phyloP scores from a whole-genome alignment of 2,888 invertebrate genomes.

The Eupithecia inturbata region DNA sequence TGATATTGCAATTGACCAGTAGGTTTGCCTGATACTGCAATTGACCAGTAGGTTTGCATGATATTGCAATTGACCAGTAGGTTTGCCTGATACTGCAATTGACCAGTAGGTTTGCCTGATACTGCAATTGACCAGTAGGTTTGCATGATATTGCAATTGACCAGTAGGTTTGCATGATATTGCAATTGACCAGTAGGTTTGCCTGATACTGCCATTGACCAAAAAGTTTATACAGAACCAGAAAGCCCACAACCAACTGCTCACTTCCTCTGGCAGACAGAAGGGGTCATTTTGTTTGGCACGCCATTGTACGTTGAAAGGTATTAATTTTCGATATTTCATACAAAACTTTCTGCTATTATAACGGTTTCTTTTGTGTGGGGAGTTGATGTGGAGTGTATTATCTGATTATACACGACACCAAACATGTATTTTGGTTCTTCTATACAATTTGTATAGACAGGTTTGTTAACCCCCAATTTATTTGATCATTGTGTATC shows the following conservation, averaged over 20 bases:
- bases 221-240: slow-evolving; percentile 24
- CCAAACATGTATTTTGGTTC: slow-evolving; percentile 13
- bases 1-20: no score
- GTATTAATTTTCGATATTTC: slow-evolving; percentile 49
- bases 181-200: no score
- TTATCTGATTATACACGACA: slow-evolving; percentile 23
- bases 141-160: no score
- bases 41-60: no score
- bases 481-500: background rate
- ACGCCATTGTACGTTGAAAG: slow-evolving; percentile 47
- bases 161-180: no score
- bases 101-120: no score
- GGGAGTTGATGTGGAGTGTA: slow-evolving; percentile 18
- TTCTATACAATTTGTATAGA: slow-evolving; percentile 13
- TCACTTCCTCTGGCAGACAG: slow-evolving; percentile 27
- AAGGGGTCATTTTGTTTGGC: slow-evolving; percentile 47
- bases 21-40: no score
- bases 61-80: no score
- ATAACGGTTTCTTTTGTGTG: slow-evolving; percentile 27
- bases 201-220: background rate
- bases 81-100: no score
- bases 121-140: background rate
- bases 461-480: background rate
- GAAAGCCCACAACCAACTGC: background rate
- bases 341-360: slow-evolving; percentile 29